phyloP scores from a whole-genome alignment of 2,797 vertebrate genomes.

The Macroramphosus scolopax region DNA sequence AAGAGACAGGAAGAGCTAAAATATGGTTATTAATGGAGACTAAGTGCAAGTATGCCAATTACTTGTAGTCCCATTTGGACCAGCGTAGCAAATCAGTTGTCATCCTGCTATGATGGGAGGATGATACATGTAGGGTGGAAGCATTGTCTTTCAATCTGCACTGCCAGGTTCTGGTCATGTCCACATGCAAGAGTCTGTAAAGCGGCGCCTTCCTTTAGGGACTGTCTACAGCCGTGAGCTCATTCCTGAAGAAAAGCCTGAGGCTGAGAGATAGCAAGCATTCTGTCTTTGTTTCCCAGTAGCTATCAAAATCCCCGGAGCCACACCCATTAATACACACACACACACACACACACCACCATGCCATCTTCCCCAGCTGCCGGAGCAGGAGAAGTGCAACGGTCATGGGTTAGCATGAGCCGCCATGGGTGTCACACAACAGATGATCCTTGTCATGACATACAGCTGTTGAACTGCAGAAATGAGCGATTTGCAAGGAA shows the following conservation, averaged over 20 bases:
- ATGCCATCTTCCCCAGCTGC: conserved; percentile 47
- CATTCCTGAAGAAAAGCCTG: conserved; percentile 38
- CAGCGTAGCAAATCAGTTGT: conserved; percentile 59
- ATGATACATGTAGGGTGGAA: conserved; percentile 34
- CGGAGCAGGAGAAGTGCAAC: conserved; percentile 32
- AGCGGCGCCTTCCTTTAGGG: conserved; percentile 26
- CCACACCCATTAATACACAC: conserved; percentile 22
- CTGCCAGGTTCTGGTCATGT: conserved; percentile 23
- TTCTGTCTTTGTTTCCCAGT: conserved; percentile 22
- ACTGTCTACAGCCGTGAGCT: conserved; percentile 24
- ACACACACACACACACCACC: conserved; percentile 2
- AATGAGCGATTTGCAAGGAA: too few relatives aligned
- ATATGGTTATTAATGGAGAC: too few relatives aligned
- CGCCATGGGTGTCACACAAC: conserved; percentile 51
- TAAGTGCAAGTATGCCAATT: too few relatives aligned
- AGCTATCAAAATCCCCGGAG: conserved; percentile 25
- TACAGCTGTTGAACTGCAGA: conserved; percentile 48
- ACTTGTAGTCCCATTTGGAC: conserved; percentile 29
- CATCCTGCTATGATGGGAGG: conserved; percentile 39
- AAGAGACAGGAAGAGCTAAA: too few relatives aligned
- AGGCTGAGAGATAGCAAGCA: conserved; percentile 16
- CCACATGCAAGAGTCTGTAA: conserved; percentile 13
- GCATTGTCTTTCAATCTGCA: conserved; percentile 31
- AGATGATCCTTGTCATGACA: conserved; percentile 54
- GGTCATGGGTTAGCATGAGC: conserved; percentile 53